Percentiles rank a stretch among this genome's conserved stretches.
Conservation (phyloP, 2,888 invertebrate species). For the Calliphora vomitoria region DNA sequence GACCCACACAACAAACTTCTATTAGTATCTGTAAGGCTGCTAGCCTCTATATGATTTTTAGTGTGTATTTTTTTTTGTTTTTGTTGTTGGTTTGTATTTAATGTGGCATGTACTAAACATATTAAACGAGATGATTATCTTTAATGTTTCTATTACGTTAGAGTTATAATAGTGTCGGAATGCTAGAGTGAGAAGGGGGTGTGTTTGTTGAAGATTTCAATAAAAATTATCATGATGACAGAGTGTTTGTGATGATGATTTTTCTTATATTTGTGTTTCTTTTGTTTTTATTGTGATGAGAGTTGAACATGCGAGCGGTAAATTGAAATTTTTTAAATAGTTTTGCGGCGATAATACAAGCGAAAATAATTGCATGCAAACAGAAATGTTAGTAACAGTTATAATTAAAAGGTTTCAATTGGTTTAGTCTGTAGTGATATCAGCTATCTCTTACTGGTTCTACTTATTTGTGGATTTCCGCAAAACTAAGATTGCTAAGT, state of each 20-base stretch:
- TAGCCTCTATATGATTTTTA: neutral
- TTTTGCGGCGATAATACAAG: neutral
- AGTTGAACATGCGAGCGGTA: constrained; percentile 18
- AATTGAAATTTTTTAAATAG: neutral
- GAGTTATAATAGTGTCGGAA: neutral
- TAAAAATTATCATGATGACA: constrained; percentile 44
- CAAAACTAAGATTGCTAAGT: no score
- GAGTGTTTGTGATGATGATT: constrained; percentile 37
- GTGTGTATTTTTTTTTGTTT: neutral
- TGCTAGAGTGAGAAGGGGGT: neutral
- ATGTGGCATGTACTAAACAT: constrained; percentile 23
- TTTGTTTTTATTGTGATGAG: constrained; percentile 8
- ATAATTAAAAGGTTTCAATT: neutral
- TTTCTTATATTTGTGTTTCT: constrained; percentile 10
- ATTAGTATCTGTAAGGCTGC: neutral
- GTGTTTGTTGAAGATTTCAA: constrained; percentile 19
- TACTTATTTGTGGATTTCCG: no score
- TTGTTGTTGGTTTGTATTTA: neutral
- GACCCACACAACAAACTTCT: constrained; percentile 18
- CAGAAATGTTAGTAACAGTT: neutral
- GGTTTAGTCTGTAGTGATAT: no score
- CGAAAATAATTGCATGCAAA: neutral
- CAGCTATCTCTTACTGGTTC: no score
- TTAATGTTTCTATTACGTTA: constrained; percentile 40
- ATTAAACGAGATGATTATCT: constrained; percentile 36